A percentile compares a stretch with the other conserved stretches of the same genome.
phyloP scores from a whole-genome alignment of 2,888 invertebrate genomes.

The Ophion ventricosus region DNA sequence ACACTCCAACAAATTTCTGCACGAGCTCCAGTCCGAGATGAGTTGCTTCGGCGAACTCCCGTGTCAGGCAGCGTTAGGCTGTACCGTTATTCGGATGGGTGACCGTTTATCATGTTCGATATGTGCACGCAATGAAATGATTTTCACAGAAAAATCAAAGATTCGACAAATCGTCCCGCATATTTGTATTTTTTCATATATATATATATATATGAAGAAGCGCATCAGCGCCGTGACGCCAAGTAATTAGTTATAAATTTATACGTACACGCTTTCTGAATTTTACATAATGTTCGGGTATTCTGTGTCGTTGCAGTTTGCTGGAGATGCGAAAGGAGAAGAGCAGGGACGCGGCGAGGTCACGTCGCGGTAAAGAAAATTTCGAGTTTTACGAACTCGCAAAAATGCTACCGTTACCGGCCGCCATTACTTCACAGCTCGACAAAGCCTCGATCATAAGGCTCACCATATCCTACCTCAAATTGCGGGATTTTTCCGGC shows the following conservation, averaged over 20 bases:
- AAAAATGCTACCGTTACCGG: conserved; percentile 95
- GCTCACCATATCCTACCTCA: conserved; percentile 97
- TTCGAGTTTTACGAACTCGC: conserved; percentile 98
- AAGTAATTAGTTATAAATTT: neutral
- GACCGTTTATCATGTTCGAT: no score
- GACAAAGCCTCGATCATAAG: conserved; percentile 98
- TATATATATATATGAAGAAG: neutral
- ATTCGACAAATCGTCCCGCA: no score
- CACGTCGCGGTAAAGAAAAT: conserved; percentile 96
- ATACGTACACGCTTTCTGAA: neutral
- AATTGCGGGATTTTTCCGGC: conserved; percentile 96
- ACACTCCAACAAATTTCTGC: no score
- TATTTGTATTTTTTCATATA: no score
- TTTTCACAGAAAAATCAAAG: no score
- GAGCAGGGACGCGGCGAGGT: conserved; percentile 95
- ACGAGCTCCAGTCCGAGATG: no score
- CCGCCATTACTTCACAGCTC: conserved; percentile 96
- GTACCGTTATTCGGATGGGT: no score
- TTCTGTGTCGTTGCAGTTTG: conserved; percentile 89
- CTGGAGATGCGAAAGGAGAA: conserved; percentile 97
- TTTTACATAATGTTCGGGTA: conserved; percentile 53
- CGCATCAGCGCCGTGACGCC: neutral
- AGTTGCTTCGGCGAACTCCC: no score
- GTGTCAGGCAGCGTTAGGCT: no score
- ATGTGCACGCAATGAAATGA: no score